Percentiles rank a stretch among this genome's conserved stretches.
Evolutionary conservation across 2,888 invertebrate species (phyloP).

Genomic region (Bedellia somnulentella): DNA sequence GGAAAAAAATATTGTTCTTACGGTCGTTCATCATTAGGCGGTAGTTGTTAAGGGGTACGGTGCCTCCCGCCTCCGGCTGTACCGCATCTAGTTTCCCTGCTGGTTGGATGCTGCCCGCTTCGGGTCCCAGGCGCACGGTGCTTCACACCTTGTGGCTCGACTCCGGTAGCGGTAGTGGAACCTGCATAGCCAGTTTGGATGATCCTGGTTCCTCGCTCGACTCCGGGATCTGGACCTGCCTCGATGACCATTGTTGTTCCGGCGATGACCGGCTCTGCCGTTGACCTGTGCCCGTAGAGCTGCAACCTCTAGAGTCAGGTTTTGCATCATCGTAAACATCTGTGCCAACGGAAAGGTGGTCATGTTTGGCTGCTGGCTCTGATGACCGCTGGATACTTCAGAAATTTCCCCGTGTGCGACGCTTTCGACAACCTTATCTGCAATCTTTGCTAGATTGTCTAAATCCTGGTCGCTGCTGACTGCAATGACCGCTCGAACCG

Average conservation of each 20-base stretch:
- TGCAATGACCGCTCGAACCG: constrained; percentile 4
- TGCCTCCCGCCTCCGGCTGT: constrained; percentile 4
- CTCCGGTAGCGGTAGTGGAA: constrained; percentile 4
- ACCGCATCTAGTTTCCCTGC: constrained; percentile 3
- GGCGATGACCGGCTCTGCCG: too few species aligned
- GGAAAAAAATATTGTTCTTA: constrained; percentile 1
- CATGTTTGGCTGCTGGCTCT: background rate
- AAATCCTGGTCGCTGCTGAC: constrained; percentile 1
- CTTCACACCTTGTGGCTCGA: constrained; percentile 1
- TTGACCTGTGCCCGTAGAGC: background rate
- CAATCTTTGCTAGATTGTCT: constrained; percentile 4
- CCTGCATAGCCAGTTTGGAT: constrained; percentile 6
- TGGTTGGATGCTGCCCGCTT: background rate
- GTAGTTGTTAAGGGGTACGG: background rate
- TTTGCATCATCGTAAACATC: background rate
- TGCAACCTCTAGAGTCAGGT: background rate
- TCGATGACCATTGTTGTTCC: too few species aligned
- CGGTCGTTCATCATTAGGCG: constrained; percentile 6
- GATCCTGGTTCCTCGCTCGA: background rate
- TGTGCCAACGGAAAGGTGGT: background rate
- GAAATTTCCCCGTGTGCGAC: background rate
- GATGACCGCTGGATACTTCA: background rate
- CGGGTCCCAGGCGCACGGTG: constrained; percentile 7
- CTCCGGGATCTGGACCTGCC: background rate
- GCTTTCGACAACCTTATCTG: constrained; percentile 5